Evolutionary conservation across 1,140 invertebrate genomes (phyloP), one percentile per base, ranked within the genome.

Genomic region (Drosophila oshimai): DNA sequence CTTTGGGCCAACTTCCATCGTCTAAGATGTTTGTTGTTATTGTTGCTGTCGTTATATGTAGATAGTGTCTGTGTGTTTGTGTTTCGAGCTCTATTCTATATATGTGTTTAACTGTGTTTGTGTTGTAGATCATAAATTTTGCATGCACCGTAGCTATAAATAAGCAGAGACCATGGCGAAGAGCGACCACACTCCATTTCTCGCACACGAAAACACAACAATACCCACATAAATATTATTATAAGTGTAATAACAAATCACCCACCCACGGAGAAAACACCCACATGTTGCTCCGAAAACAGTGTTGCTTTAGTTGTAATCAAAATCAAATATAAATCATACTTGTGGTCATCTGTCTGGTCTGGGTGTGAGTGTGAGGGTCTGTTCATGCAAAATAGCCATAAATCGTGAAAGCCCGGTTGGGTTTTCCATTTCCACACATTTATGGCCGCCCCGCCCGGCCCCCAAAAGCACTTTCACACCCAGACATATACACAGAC

Each of bases 261-360:
- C 67, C 73, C 65, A 20, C 45, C 62, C 24, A 62, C 72, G 50
- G 39, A 22, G 31, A 53, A 37, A 55, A 31, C 50, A 75, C 50
- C 42, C 45, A 72, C 51, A 45, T 58, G 60, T 69, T 75, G 62
- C 72, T 39, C 29, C 33, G 31, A 50, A 45, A 51, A 44, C 57
- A 55, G 65, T 86, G 80, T 80, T 84, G 80, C 79, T 67, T 81
- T 80, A 55, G 65, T 75, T 86, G 75, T 86, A 87, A 81, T 87
- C 81, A 74, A 81, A 86, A 77, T 87, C 81, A 57, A 76, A 88
- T 76, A 87, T 87, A 87, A 87, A 87, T 87, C 81, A 87, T 87
- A 81, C 67, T 69, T 76, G 76, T 64, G 76, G 70, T 47, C 44
- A 39, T 71, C 46, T 65, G 51, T 74, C 41, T 60, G 65, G 51